Percentiles rank a stretch among this genome's conserved stretches.
Conservation (phyloP, 2,888 invertebrate genomes). For the Apotomis betuletana region DNA sequence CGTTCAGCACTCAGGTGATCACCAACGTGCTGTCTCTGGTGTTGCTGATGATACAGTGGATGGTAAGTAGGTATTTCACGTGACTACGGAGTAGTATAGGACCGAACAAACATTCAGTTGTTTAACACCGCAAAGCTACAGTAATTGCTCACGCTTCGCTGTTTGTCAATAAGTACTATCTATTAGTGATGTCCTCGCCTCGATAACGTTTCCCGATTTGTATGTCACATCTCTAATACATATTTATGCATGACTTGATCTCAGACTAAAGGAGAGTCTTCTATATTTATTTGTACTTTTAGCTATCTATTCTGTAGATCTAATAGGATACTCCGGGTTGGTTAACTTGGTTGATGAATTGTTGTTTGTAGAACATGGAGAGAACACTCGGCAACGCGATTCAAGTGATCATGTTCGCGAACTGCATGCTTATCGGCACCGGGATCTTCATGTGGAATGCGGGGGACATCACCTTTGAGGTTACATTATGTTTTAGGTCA, state of each 20-base stretch:
- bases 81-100: too few relatives aligned
- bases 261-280: too few relatives aligned
- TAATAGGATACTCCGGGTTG: not conserved
- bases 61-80: constrained; percentile 41
- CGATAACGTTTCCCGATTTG: too few relatives aligned
- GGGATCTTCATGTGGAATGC: constrained; percentile 65
- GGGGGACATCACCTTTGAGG: constrained; percentile 63
- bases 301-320: not conserved
- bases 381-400: constrained; percentile 47
- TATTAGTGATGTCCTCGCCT: too few relatives aligned
- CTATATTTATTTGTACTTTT: not conserved
- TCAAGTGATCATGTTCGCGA: constrained; percentile 45
- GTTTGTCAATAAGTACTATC: too few relatives aligned
- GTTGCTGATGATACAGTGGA: constrained; percentile 48
- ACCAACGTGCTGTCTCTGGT: constrained; percentile 51
- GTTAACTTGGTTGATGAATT: too few relatives aligned
- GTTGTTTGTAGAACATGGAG: constrained; percentile 46
- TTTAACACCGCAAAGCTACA: too few relatives aligned
- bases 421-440: constrained; percentile 51
- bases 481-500: constrained; percentile 14
- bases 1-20: constrained; percentile 54
- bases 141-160: too few relatives aligned
- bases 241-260: too few relatives aligned
- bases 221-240: too few relatives aligned
- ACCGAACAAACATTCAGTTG: too few relatives aligned